Evolutionary conservation across 2,113 vertebrate species (phyloP), one percentile per base, ranked within the genome.

Genomic region (Poecile atricapillus): DNA sequence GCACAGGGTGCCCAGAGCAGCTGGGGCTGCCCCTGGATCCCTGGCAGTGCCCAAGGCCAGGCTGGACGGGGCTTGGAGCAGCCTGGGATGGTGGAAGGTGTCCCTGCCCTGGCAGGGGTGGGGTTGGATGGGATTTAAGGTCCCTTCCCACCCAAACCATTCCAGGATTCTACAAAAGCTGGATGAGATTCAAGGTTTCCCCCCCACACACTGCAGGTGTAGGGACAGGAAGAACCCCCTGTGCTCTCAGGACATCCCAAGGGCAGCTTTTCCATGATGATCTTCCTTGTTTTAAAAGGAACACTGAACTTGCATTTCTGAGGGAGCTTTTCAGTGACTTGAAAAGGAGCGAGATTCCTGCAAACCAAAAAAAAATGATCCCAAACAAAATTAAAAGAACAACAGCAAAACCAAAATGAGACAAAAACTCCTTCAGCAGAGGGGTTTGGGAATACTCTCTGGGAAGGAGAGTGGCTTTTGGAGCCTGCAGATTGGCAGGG

Each of bases 51-150:
- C 55, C 80, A 30, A 71, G 80, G 67, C 46, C 46, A 31, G 80
- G 52, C 5, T 81, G 77, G 50, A 13, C 1, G 1, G 65, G 53
- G 43, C 23, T 60, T 1, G 80, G 46, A 62, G 25, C 56, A 35
- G 2, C 46, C 64, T 62, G 56, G 56, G 47, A 24, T 5, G 11
- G 47, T 37, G 56, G 37, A 0, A 71, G 56, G 47, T 35, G 67
- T 52, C 56, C 44, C 80, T 71, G 67, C 25, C 65, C 22, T 69
- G 67, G 67, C 67, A 37, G 67, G 44, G n/a, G 35, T 37, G 67
- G 35, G 0, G 30, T 3, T 2, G 25, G 46, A 8, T 52, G 75
- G 4, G 13, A 1, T 63, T 43, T 63, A 0, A 65, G 27, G 31
- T 62, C 33, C 27, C 27, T 63, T 1, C 80, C 58, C 2, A 4